Percentiles rank a stretch among this genome's conserved stretches.
These are phyloP conservation scores for Chymomyza amoena DNA, from an alignment of 2,888 invertebrate species.

Conservation along the genomic window DNA sequence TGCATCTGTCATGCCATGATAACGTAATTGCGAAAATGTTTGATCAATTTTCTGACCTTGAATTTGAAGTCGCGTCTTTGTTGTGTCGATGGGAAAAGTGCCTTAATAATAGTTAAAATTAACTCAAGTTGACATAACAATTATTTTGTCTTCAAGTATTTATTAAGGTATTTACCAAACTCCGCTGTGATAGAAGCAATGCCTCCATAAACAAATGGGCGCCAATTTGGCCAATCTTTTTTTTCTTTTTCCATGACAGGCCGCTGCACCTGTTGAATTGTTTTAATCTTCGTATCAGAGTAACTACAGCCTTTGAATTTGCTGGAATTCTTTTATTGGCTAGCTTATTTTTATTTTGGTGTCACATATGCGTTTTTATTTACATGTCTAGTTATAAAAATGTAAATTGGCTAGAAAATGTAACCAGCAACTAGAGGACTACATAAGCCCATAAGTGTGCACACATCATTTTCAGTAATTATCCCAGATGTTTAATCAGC, in stretches of 20 bases:
- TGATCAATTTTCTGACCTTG: slow-evolving; percentile 93
- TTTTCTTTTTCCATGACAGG: slow-evolving; percentile 49
- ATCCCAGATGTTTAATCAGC: neutral
- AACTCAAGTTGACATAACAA: neutral
- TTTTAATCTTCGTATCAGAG: neutral
- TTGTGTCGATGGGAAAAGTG: slow-evolving; percentile 97
- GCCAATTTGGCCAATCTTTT: slow-evolving; percentile 91
- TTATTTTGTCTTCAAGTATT: slow-evolving; percentile 1
- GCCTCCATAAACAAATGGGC: slow-evolving; percentile 96
- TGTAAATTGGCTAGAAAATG: neutral
- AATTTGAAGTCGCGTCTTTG: slow-evolving; percentile 95
- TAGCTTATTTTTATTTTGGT: neutral
- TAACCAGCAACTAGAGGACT: neutral
- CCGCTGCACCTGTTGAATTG: slow-evolving; percentile 42
- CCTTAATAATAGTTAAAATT: slow-evolving; percentile 80
- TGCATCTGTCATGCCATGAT: slow-evolving; percentile 95
- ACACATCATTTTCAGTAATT: neutral
- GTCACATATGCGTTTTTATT: neutral
- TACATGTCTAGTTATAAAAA: neutral
- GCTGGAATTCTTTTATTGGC: neutral
- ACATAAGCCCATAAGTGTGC: neutral
- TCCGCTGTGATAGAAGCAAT: slow-evolving; percentile 95
- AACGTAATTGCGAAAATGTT: slow-evolving; percentile 86
- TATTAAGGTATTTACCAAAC: slow-evolving; percentile 85
- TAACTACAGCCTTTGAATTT: neutral